Evolutionary conservation across 1,140 invertebrate genomes (phyloP).

Genomic region (Aphidius gifuensis): DNA sequence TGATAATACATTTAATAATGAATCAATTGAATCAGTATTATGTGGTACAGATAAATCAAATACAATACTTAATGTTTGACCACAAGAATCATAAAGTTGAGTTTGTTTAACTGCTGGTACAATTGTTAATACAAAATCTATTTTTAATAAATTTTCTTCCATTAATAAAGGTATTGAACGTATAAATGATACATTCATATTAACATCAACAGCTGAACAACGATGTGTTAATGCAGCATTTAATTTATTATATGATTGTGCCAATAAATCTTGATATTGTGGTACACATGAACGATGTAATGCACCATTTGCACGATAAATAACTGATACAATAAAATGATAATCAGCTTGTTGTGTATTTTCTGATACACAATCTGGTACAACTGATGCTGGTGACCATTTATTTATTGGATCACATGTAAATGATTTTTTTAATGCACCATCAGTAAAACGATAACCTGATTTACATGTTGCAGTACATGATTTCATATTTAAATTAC

Average conservation of each 20-base stretch:
- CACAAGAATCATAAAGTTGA: slow-evolving; percentile 90
- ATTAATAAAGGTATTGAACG: slow-evolving; percentile 71
- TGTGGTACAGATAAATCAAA: slow-evolving; percentile 92
- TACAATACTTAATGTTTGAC: slow-evolving; percentile 87
- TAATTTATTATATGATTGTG: slow-evolving; percentile 76
- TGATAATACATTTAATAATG: slow-evolving; percentile 81
- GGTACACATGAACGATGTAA: slow-evolving; percentile 78
- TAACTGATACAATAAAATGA: slow-evolving; percentile 83
- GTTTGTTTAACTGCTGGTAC: slow-evolving; percentile 82
- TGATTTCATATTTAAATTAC: slow-evolving; percentile 62
- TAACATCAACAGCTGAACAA: slow-evolving; percentile 91
- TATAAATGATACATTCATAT: slow-evolving; percentile 90
- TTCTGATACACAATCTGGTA: slow-evolving; percentile 92
- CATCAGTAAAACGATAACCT: slow-evolving; percentile 91
- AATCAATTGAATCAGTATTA: slow-evolving; percentile 86
- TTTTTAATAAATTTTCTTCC: slow-evolving; percentile 84
- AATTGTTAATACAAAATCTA: slow-evolving; percentile 85
- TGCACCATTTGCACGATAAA: slow-evolving; percentile 85
- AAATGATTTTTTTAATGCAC: slow-evolving; percentile 81
- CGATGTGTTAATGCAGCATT: slow-evolving; percentile 82
- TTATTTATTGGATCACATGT: slow-evolving; percentile 73
- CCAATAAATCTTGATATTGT: slow-evolving; percentile 81
- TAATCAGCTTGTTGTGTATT: slow-evolving; percentile 91
- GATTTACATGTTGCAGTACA: slow-evolving; percentile 88
- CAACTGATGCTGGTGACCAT: slow-evolving; percentile 81